Conservation (phyloP, 2,797 vertebrate genomes). For the Acrossocheilus wenchowensis region DNA sequence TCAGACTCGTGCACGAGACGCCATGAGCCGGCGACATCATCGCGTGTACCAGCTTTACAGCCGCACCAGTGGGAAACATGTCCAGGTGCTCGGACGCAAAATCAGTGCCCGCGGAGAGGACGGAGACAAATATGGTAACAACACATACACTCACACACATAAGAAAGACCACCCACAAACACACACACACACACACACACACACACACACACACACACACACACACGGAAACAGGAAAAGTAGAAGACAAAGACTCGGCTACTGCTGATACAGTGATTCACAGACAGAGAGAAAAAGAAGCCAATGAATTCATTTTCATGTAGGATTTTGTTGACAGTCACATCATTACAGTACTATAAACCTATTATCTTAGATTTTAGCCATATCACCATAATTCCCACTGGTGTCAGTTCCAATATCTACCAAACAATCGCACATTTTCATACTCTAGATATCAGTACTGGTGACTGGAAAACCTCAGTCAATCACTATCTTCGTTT, state of each 20-base stretch:
- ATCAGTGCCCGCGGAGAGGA: slow-evolving; percentile 97
- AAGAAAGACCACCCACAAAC: slow-evolving; percentile 40
- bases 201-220: slow-evolving; percentile 43
- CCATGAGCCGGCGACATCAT: slow-evolving; percentile 96
- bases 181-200: slow-evolving; percentile 34
- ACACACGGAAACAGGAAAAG: slow-evolving; percentile 57
- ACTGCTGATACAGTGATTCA: slow-evolving; percentile 83
- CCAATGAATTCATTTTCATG: background rate
- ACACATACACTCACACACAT: slow-evolving; percentile 65
- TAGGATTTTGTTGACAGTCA: background rate
- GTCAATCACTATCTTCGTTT: slow-evolving; percentile 30
- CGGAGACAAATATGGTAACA: slow-evolving; percentile 98
- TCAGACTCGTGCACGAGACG: slow-evolving; percentile 95
- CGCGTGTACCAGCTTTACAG: slow-evolving; percentile 98
- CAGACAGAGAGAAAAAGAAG: slow-evolving; percentile 58
- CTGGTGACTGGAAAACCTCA: background rate
- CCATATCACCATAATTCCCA: background rate
- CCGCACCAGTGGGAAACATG: slow-evolving; percentile 96
- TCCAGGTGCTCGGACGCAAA: slow-evolving; percentile 93
- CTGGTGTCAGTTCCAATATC: background rate
- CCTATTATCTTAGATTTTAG: background rate
- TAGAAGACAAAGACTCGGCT: slow-evolving; percentile 80
- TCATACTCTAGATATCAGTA: background rate
- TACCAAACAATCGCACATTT: background rate
- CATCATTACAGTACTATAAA: background rate